Base-by-base conservation (phyloP, 2,797 vertebrate species). In the Anas bahamensis region DNA sequence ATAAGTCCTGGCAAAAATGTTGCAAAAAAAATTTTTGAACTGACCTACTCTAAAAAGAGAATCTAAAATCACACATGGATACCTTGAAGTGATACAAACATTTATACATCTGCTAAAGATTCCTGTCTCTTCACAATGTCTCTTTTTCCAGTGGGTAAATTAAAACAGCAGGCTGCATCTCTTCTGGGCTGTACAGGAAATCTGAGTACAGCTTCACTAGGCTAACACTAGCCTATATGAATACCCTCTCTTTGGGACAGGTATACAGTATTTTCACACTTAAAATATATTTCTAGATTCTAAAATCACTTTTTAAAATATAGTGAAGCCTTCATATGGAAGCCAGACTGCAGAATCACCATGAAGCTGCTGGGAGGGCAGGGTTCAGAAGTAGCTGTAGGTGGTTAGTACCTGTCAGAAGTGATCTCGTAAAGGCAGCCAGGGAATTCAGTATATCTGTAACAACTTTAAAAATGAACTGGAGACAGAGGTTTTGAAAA, bases 1-100 rank as follows among this genome's bases (percentile, higher is more conserved):
- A 52, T 85, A 64, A 94, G 90, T 92, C 85, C 84, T 92, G 61
- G 60, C 35, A 90, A 76, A 76, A 80, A 44, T 35, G 81, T 31
- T 89, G 79, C 61, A 64, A 66, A 66, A 83, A 52, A 78, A 64
- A 68, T 66, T 82, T 82, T 78, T 48, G 64, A 85, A 29, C 44
- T 63, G 64, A 69, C 56, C 7, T 41, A 48, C 61, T 90, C 93
- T 85, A 82, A 80, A 79, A 88, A 70, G 57, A 94, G 89, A 57
- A 61, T 91, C 52, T 86, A 4, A 89, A 94, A 56, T 66, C 46
- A 42, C 41, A 37, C 5, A 2, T 64, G 68, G 65, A 66, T 92
- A 73, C 68, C 88, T 83, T 63, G 55, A 68, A 95, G 91, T 48
- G 1, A 17, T 70, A 56, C 71, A 85, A 52, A 60, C 17, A 81